These are phyloP conservation scores for Oceanodroma leucorhoa DNA, from an alignment of 2,797 vertebrate genomes.

Conservation along the genomic window DNA sequence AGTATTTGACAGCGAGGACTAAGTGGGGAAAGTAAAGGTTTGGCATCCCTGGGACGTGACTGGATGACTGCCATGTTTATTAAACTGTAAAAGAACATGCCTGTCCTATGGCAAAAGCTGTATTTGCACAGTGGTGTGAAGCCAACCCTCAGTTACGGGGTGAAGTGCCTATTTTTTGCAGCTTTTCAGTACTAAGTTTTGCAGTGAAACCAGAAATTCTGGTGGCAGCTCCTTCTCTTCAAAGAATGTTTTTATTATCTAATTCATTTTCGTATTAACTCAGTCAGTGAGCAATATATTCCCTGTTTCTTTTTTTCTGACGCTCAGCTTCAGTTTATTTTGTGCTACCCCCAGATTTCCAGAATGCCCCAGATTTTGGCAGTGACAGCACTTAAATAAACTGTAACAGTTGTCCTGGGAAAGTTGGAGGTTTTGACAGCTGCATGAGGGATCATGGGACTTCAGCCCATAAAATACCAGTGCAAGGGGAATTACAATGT, in stretches of 20 bases:
- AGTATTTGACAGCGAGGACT: background rate
- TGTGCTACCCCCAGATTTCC: slow-evolving; percentile 47
- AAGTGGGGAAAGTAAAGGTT: background rate
- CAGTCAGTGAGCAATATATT: slow-evolving; percentile 22
- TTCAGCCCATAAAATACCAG: slow-evolving; percentile 27
- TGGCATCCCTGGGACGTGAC: background rate
- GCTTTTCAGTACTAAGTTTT: background rate
- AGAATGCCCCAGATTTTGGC: slow-evolving; percentile 55
- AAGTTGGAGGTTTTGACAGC: slow-evolving; percentile 66
- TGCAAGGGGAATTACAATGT: slow-evolving; percentile 15
- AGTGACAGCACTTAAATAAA: slow-evolving; percentile 50
- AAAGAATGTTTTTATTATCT: background rate
- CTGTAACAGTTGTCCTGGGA: slow-evolving; percentile 59
- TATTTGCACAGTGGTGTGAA: background rate
- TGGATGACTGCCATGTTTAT: slow-evolving; percentile 49
- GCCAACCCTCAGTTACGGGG: background rate
- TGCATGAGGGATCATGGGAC: slow-evolving; percentile 48
- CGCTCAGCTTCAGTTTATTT: slow-evolving; percentile 30
- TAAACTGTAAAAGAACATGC: slow-evolving; percentile 25
- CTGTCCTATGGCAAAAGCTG: slow-evolving; percentile 33
- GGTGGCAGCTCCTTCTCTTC: background rate
- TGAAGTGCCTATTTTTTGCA: slow-evolving; percentile 4
- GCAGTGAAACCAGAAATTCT: slow-evolving; percentile 3
- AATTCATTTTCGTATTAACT: slow-evolving; percentile 9
- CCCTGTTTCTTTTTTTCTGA: slow-evolving; percentile 7